Conservation (phyloP, 2,797 vertebrate genomes). For the Eulemur coronatus region DNA sequence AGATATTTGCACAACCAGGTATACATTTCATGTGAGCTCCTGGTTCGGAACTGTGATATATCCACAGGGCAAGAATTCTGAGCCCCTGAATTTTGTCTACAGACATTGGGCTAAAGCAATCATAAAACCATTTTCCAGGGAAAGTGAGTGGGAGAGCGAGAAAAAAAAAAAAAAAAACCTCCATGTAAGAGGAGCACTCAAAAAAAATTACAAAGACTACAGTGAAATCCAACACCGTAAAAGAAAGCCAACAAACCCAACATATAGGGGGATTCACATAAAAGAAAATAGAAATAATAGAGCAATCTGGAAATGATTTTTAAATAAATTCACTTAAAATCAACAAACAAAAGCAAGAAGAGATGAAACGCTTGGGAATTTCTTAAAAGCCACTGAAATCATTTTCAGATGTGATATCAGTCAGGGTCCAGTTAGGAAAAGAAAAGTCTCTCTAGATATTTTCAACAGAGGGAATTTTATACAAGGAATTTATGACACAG, state of each 20-base stretch:
- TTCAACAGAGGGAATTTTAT: neutral
- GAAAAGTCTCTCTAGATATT: neutral
- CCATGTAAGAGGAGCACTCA: neutral
- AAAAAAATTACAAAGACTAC: neutral
- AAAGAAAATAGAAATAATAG: slow-evolving; percentile 34
- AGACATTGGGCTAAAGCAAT: neutral
- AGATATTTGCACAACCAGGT: neutral
- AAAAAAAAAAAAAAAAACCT: slow-evolving; percentile 10
- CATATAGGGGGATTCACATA: neutral
- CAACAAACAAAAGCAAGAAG: slow-evolving; percentile 48
- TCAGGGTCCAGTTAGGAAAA: neutral
- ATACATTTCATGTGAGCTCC: neutral
- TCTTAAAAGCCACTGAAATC: neutral
- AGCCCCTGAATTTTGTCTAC: neutral
- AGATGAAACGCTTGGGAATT: neutral
- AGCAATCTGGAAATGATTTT: slow-evolving; percentile 43
- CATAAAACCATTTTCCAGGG: neutral
- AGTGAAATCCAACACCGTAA: neutral
- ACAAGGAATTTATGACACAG: neutral
- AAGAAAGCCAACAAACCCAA: neutral
- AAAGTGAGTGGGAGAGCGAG: neutral
- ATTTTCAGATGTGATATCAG: slow-evolving; percentile 29
- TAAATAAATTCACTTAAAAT: slow-evolving; percentile 40
- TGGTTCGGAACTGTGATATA: neutral
- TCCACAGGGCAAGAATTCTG: neutral